These are phyloP conservation scores for Ctenopoma kingsleyae DNA, from an alignment of 2,797 vertebrate species.

Conservation along the genomic window DNA sequence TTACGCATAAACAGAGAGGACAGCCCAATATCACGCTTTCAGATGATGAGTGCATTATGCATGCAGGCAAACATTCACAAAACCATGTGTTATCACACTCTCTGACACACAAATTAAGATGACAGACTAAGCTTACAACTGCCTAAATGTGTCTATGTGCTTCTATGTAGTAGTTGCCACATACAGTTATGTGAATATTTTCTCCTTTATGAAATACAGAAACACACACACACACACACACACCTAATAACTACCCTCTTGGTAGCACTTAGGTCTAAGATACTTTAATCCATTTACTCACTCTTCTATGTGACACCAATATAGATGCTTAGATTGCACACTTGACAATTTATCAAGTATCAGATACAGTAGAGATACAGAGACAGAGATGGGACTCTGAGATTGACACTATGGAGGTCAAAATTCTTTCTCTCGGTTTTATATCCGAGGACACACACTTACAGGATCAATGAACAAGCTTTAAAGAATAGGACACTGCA, in stretches of 20 bases:
- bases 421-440: slow-evolving; percentile 26
- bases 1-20: slow-evolving; percentile 71
- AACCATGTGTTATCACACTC: slow-evolving; percentile 18
- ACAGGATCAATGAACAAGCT: slow-evolving; percentile 37
- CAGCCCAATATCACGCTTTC: slow-evolving; percentile 68
- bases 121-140: slow-evolving; percentile 25
- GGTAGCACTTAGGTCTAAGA: slow-evolving; percentile 19
- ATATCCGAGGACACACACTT: slow-evolving; percentile 7
- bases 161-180: slow-evolving; percentile 27
- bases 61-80: slow-evolving; percentile 36
- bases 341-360: slow-evolving; percentile 24
- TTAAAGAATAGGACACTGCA: slow-evolving; percentile 3
- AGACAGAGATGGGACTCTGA: slow-evolving; percentile 19
- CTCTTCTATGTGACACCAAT: slow-evolving; percentile 35
- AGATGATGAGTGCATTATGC: slow-evolving; percentile 71
- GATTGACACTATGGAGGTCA: slow-evolving; percentile 42
- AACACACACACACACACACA: slow-evolving; percentile 3
- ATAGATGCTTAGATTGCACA: slow-evolving; percentile 13
- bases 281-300: slow-evolving; percentile 35
- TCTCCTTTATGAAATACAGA: slow-evolving; percentile 1
- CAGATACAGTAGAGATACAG: no score
- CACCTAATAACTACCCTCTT: slow-evolving; percentile 12
- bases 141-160: slow-evolving; percentile 9
- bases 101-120: slow-evolving; percentile 33
- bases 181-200: slow-evolving; percentile 15